Conservation (phyloP, 2,797 vertebrate species). For the Silurus lanzhouensis region DNA sequence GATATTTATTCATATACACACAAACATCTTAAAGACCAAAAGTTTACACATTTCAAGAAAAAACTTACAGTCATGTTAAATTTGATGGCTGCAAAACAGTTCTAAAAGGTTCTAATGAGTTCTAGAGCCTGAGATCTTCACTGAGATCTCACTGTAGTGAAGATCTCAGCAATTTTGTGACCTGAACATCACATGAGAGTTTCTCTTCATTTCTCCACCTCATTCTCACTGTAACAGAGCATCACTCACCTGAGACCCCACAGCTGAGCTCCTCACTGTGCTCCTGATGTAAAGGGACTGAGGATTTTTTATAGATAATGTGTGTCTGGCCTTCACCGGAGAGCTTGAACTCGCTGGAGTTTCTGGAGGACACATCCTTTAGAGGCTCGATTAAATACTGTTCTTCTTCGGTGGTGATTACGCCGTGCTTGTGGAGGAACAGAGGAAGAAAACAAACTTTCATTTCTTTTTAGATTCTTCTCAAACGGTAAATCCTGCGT, state of each 20-base stretch:
- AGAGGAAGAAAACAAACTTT: slow-evolving; percentile 41
- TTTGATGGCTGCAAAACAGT: too few relatives aligned
- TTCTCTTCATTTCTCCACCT: neutral
- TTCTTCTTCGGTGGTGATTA: slow-evolving; percentile 97
- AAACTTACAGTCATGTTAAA: too few relatives aligned
- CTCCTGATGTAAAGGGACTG: slow-evolving; percentile 83
- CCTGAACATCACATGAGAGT: too few relatives aligned
- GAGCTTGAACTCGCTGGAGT: slow-evolving; percentile 84
- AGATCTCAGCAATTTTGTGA: too few relatives aligned
- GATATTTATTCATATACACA: too few relatives aligned
- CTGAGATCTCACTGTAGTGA: too few relatives aligned
- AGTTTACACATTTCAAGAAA: too few relatives aligned
- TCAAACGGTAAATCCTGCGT: neutral
- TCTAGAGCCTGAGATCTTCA: too few relatives aligned
- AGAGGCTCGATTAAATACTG: slow-evolving; percentile 99
- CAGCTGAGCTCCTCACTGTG: slow-evolving; percentile 87
- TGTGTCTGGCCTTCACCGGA: slow-evolving; percentile 89
- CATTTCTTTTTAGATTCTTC: too few relatives aligned
- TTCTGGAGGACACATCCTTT: slow-evolving; percentile 85
- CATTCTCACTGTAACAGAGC: slow-evolving; percentile 32
- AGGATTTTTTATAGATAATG: slow-evolving; percentile 98
- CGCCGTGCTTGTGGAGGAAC: slow-evolving; percentile 84
- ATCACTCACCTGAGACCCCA: slow-evolving; percentile 92
- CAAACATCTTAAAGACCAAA: too few relatives aligned
- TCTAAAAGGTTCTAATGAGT: too few relatives aligned